Conservation (phyloP, 2,113 vertebrate species). For the Melanotaenia duboulayi region DNA sequence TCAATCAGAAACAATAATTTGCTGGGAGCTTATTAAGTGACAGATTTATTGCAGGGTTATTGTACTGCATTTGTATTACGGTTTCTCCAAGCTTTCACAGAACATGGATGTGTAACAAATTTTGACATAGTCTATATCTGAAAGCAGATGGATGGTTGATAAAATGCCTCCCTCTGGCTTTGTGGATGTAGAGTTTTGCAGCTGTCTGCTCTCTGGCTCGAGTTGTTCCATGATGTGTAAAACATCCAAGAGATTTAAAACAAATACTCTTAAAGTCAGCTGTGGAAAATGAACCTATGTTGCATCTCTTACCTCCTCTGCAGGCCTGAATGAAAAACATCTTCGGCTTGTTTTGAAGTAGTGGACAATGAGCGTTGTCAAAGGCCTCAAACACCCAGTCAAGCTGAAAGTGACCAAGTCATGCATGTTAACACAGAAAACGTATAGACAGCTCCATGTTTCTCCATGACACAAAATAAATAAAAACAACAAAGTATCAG, state of each 20-base stretch:
- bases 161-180: slow-evolving; percentile 9
- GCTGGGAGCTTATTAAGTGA: slow-evolving; percentile 17
- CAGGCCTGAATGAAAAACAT: slow-evolving; percentile 99
- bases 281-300: too few relatives aligned
- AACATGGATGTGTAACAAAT: background rate
- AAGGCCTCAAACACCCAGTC: slow-evolving; percentile 92
- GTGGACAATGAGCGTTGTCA: slow-evolving; percentile 92
- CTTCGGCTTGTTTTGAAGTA: slow-evolving; percentile 98
- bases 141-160: slow-evolving; percentile 6
- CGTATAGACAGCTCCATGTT: background rate
- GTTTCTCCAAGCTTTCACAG: background rate
- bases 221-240: background rate
- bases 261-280: background rate
- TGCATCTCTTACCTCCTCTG: slow-evolving; percentile 91
- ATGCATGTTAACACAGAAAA: background rate
- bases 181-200: slow-evolving; percentile 10
- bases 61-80: background rate
- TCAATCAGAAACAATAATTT: slow-evolving; percentile 32
- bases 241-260: background rate
- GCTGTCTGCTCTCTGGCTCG: background rate
- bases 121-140: slow-evolving; percentile 11
- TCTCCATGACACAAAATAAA: background rate
- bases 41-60: slow-evolving; percentile 10
- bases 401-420: slow-evolving; percentile 80
- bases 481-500: slow-evolving; percentile 40